Conservation (phyloP, 2,797 vertebrate genomes). For the Mormyrus proboscirostris region DNA sequence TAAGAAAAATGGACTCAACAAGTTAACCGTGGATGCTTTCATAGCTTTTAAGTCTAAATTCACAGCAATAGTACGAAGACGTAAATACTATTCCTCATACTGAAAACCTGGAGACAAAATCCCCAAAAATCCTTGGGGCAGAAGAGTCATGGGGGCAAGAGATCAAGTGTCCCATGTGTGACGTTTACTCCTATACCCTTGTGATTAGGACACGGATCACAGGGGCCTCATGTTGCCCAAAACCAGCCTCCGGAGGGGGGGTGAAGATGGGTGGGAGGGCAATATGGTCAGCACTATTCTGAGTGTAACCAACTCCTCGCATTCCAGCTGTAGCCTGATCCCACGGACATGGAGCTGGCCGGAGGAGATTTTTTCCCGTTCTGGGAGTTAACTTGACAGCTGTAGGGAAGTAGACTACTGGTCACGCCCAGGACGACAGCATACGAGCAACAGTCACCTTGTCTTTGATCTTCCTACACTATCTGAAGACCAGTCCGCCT, state of each 20-base stretch:
- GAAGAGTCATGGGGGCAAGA: not conserved
- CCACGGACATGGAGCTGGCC: not conserved
- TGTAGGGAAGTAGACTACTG: not conserved
- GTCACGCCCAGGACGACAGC: not conserved
- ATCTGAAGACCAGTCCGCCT: not conserved
- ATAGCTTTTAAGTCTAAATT: not conserved
- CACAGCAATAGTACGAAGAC: not conserved
- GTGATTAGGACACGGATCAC: not conserved
- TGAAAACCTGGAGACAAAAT: not conserved
- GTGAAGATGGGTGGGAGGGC: not conserved
- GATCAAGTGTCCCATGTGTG: not conserved
- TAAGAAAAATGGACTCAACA: not conserved
- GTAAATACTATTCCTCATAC: not conserved
- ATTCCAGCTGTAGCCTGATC: not conserved
- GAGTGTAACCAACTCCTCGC: not conserved
- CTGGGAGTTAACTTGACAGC: not conserved
- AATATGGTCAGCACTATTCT: slow-evolving; percentile 14
- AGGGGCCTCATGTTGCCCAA: not conserved
- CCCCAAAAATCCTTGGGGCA: not conserved
- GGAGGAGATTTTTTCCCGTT: not conserved
- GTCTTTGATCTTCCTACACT: not conserved
- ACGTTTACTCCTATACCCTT: not conserved
- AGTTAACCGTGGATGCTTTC: not conserved
- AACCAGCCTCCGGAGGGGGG: not conserved
- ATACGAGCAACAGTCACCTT: not conserved